Evolutionary conservation across 2,888 invertebrate species (phyloP), one percentile per base, ranked within the genome.

Genomic region (Dione juno): DNA sequence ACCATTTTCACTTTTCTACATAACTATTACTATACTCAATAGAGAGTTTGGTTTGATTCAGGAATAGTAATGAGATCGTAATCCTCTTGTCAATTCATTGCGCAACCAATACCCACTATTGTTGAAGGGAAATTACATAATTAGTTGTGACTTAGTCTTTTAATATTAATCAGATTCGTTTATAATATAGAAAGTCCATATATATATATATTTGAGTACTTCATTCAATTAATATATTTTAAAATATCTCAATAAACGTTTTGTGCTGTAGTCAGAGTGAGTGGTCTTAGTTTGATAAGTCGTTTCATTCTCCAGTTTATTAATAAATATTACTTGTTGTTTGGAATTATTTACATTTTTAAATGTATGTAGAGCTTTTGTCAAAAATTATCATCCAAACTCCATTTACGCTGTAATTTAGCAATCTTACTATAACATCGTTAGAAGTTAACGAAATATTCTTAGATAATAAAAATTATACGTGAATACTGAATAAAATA

Each of bases 1-100:
- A 83, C 81, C 81, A 88, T 88, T 92, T 92, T 91, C 92, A 92
- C 91, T 90, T 90, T 90, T 91, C 80, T 78, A 84, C 84, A 83
- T 64, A 64, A 83, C 81, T 80, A 81, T 80, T 75, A 76, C 63
- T 70, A 45, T 67, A 66, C 45, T 70, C 69, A 70, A 40, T 69
- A 10, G 70, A 71, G 70, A 72, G 37, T 48, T 58, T 57, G 41
- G 37, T 48, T 58, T 61, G 48, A 61, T 41, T 43, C 57, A 70
- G 61, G 76, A 71, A 79, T 80, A 75, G 80, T 79, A 77, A 76
- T 80, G 75, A 75, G 73, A 74, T 80, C 77, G 82, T 77, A 73
- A 71, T 77, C 80, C 83, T 80, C 83, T 66, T 14, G 79, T 67
- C 75, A 84, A 74, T 71, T 74, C 61, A 65, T 68, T 75, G 72